Evolutionary conservation across 2,888 invertebrate species (phyloP).

Genomic region (Chloromyia formosa): DNA sequence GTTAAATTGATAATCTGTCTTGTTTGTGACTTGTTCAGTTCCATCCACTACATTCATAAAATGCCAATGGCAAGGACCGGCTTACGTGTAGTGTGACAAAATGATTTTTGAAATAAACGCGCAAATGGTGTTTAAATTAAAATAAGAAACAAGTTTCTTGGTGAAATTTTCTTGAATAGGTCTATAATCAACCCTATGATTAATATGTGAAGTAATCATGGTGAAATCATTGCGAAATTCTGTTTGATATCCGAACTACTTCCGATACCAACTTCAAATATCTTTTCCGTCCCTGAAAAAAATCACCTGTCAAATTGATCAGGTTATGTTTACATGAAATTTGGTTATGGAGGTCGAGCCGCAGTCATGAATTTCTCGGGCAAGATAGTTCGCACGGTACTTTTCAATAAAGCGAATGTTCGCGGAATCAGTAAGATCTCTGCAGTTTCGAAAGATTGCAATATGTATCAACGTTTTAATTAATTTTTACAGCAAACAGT

Average conservation of each 20-base stretch:
- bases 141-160: no score
- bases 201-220: no score
- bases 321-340: not conserved
- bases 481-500: not conserved
- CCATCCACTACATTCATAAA: not conserved
- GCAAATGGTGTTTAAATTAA: no score
- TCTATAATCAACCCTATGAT: no score
- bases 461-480: not conserved
- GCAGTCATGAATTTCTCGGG: not conserved
- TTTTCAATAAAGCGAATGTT: not conserved
- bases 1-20: not conserved
- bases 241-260: no score
- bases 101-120: no score
- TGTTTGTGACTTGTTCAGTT: not conserved
- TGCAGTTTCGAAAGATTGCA: not conserved
- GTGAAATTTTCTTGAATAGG: no score
- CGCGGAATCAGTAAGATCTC: not conserved
- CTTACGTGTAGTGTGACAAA: not conserved
- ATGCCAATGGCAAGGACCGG: not conserved
- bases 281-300: not conserved
- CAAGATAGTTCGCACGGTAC: not conserved
- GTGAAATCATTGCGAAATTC: no score
- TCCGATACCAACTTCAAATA: no score
- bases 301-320: not conserved
- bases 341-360: not conserved